Base-by-base conservation (phyloP, 2,797 vertebrate genomes). In the Prunella strophiata region DNA sequence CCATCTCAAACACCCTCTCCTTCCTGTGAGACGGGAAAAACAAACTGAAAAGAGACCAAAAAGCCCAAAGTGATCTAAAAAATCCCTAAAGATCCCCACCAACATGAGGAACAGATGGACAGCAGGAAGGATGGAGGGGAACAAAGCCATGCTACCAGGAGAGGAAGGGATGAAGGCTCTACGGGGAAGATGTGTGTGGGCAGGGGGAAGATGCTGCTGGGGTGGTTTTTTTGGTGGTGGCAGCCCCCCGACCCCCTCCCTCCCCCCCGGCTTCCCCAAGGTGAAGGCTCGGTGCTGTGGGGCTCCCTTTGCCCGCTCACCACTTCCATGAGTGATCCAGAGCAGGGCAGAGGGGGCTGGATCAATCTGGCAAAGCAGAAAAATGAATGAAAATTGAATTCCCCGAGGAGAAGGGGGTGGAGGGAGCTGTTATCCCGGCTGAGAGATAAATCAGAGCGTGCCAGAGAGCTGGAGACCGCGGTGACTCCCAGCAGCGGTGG, bases 301-400 rank as follows among this genome's bases (percentile, higher is more conserved):
- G 47, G 65, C 86, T 91, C 89, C 91, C 85, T 38, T 61, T 66
- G 88, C 91, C 83, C 38, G 13, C 77, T 94, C 92, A 40, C 79
- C 42, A 18, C 93, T 73, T 71, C 90, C 58, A 20, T 91, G 96
- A 97, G 94, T 91, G 96, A 97, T 97, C 96, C 81, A 19, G 96
- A 96, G 96, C 45, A 0, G 96, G 97, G 97, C 97, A 97, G 94
- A 96, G 93, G 97, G 95, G 97, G 92, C 94, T 57, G 96, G 93
- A 97, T 96, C 98, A 97, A 97, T 97, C 97, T 95, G 95, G 94
- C 94, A 96, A 94, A 84, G 97, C 94, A 95, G 97, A 98, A 98
- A 98, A 98, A 98, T 98, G 98, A 98, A 98, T 97, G 98, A 98
- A 98, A 98, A 98, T 98, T 97, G 91, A 97, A 98, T 98, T 97